Conservation (phyloP, 2,888 invertebrate genomes). For the Anoncus sp. region DNA sequence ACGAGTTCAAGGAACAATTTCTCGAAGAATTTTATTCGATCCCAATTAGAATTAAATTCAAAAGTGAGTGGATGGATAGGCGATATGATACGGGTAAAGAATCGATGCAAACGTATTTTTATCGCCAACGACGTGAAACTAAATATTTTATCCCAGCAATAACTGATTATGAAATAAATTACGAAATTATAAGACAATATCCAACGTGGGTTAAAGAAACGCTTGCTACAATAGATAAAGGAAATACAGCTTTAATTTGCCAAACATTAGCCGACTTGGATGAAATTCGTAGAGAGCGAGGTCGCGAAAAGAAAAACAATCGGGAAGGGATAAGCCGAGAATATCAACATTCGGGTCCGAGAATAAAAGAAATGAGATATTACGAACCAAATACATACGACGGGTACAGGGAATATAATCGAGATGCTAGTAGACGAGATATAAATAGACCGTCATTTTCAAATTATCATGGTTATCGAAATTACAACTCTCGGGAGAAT, state of each 20-base stretch:
- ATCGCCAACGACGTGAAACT: background rate
- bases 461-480: background rate
- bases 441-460: too few species aligned
- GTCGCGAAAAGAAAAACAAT: background rate
- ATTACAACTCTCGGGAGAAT: background rate
- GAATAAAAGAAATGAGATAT: too few species aligned
- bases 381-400: too few species aligned
- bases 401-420: too few species aligned
- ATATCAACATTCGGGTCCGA: background rate
- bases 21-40: constrained; percentile 53
- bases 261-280: constrained; percentile 17
- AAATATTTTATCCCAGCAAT: constrained; percentile 3
- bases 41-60: constrained; percentile 37
- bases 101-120: background rate
- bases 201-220: too few species aligned
- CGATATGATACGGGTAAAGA: background rate
- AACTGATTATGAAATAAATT: constrained; percentile 7
- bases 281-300: background rate
- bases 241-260: background rate
- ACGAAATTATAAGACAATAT: constrained; percentile 6
- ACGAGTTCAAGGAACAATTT: constrained; percentile 45
- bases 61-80: constrained; percentile 32
- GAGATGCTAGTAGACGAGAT: too few species aligned
- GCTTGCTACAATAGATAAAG: constrained; percentile 33
- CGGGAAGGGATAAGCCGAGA: background rate